These are phyloP conservation scores for Alexandromys fortis DNA, from an alignment of 2,113 vertebrate genomes.

Conservation along the genomic window DNA sequence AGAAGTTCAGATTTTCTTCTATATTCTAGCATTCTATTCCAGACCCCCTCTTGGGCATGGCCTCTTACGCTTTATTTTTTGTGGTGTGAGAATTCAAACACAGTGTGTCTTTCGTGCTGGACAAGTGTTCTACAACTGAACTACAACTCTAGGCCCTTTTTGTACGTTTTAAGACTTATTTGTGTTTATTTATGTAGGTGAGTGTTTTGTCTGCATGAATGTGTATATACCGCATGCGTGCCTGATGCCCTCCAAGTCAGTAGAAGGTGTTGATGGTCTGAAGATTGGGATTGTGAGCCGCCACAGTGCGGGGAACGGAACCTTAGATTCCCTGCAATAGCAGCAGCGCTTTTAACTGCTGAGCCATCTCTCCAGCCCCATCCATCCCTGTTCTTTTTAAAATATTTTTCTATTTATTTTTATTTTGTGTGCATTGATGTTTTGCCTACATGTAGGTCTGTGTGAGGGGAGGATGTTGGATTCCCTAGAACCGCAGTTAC, in stretches of 20 bases:
- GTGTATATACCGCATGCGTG: too few relatives aligned
- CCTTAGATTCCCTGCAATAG: background rate
- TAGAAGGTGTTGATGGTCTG: background rate
- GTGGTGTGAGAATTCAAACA: background rate
- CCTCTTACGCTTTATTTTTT: too few relatives aligned
- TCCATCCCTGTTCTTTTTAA: too few relatives aligned
- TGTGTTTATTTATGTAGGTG: background rate
- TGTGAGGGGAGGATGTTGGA: background rate
- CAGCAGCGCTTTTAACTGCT: background rate
- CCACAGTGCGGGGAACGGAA: background rate
- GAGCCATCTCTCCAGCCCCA: background rate
- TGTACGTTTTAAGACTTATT: background rate
- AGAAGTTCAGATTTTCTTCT: background rate
- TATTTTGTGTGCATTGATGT: background rate
- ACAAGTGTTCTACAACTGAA: background rate
- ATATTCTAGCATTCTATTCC: background rate
- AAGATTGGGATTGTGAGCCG: background rate
- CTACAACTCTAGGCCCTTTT: background rate
- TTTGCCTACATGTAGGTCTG: background rate
- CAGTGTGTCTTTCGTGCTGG: background rate
- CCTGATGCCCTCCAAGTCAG: background rate
- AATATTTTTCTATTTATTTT: too few relatives aligned
- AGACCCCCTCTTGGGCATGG: background rate
- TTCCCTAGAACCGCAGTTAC: background rate
- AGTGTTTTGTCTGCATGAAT: background rate